A percentile compares a stretch with the other conserved stretches of the same genome.
Conservation (phyloP, 2,113 vertebrate genomes). For the Cebidichthys violaceus region DNA sequence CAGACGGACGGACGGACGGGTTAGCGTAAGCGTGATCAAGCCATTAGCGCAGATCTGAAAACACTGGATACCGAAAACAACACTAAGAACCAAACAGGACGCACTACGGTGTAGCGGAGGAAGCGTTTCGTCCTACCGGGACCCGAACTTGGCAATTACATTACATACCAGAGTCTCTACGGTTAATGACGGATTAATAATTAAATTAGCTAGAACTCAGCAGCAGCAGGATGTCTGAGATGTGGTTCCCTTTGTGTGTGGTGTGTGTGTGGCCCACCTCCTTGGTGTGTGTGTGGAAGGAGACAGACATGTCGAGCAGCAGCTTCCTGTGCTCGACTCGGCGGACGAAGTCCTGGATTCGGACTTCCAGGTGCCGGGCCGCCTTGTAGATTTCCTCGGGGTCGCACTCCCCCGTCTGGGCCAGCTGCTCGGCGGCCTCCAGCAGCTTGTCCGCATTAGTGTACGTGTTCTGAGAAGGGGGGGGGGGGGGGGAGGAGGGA, state of each 20-base stretch:
- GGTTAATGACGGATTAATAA: not conserved
- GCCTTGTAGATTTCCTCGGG: conserved; percentile 99
- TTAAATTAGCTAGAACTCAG: not conserved
- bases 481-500: no score
- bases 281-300: conserved; percentile 99
- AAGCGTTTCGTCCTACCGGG: not conserved
- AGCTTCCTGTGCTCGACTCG: conserved; percentile 98
- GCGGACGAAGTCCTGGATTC: conserved; percentile 98
- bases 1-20: not conserved
- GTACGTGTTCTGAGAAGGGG: conserved; percentile 91
- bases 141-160: not conserved
- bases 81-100: not conserved
- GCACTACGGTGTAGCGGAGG: not conserved
- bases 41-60: not conserved
- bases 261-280: conserved; percentile 88
- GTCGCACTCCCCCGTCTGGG: conserved; percentile 98
- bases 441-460: conserved; percentile 99
- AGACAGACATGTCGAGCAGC: conserved; percentile 98
- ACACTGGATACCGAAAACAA: not conserved
- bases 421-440: conserved; percentile 97
- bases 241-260: conserved; percentile 46
- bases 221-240: not conserved
- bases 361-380: conserved; percentile 96
- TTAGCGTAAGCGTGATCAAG: conserved; percentile 79
- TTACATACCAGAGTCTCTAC: not conserved